Conservation (phyloP, 2,888 invertebrate genomes). For the Meloe dianella region DNA sequence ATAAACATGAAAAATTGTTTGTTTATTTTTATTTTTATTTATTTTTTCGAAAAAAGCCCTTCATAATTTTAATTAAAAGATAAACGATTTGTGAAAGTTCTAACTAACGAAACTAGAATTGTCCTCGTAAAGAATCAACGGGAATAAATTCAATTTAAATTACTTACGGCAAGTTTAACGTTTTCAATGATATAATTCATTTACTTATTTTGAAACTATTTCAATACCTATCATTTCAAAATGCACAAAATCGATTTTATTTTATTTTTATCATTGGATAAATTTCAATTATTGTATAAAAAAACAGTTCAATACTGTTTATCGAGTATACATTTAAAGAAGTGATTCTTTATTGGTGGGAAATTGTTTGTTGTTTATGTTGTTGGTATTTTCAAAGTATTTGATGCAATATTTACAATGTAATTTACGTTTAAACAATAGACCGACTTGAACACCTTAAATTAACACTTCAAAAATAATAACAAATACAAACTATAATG, state of each 20-base stretch:
- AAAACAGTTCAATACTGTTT: not conserved
- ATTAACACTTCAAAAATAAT: constrained; percentile 16
- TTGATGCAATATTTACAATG: constrained; percentile 21
- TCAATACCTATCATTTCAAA: not conserved
- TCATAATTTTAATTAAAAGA: constrained; percentile 46
- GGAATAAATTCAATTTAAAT: constrained; percentile 31
- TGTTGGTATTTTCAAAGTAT: constrained; percentile 13
- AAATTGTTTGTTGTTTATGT: constrained; percentile 11
- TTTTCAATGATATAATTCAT: constrained; percentile 7
- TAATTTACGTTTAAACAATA: constrained; percentile 23
- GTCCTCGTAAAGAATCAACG: constrained; percentile 19
- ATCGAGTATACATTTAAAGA: not conserved
- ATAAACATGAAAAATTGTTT: not conserved
- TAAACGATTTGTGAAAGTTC: constrained; percentile 39
- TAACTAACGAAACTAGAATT: constrained; percentile 21
- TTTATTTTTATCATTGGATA: too few species aligned
- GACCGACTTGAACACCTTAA: constrained; percentile 10
- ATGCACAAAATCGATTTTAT: too few species aligned
- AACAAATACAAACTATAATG: not conserved
- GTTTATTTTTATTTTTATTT: not conserved
- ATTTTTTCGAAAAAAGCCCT: not conserved
- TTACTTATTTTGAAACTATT: not conserved
- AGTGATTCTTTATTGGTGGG: not conserved
- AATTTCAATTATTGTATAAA: too few species aligned
- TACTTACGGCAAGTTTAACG: constrained; percentile 29